Evolutionary conservation across 1,140 invertebrate genomes (phyloP).

Genomic region (Eumeta japonica): DNA sequence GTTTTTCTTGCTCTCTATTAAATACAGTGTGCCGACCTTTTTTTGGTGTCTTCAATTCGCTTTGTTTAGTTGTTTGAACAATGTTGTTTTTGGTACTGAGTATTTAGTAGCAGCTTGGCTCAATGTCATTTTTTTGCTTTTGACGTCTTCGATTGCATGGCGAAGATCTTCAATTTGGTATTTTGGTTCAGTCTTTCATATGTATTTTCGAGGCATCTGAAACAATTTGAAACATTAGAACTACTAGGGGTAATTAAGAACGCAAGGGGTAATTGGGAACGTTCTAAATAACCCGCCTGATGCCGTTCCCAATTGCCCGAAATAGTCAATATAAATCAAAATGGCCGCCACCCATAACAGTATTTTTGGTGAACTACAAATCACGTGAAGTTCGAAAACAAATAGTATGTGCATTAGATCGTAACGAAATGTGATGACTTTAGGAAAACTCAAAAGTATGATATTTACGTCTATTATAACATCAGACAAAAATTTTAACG

Average conservation of each 20-base stretch:
- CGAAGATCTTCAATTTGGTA: constrained; percentile 13
- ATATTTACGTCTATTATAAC: constrained; percentile 5
- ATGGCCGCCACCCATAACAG: constrained; percentile 7
- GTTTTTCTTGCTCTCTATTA: constrained; percentile 9
- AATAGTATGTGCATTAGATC: constrained; percentile 6
- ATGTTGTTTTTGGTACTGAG: constrained; percentile 16
- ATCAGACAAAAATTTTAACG: too few relatives aligned
- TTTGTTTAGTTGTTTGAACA: constrained; percentile 13
- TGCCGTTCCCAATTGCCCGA: constrained; percentile 9
- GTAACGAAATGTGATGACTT: constrained; percentile 8
- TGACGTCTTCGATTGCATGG: constrained; percentile 12
- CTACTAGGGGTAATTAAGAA: too few relatives aligned
- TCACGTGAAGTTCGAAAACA: constrained; percentile 7
- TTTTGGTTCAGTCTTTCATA: constrained; percentile 9
- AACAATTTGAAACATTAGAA: too few relatives aligned
- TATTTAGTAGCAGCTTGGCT: too few relatives aligned
- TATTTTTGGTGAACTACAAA: constrained; percentile 9
- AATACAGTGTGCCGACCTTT: too few relatives aligned
- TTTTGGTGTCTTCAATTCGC: constrained; percentile 7
- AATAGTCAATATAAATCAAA: constrained; percentile 9
- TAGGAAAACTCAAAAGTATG: constrained; percentile 8
- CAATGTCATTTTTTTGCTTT: constrained; percentile 12
- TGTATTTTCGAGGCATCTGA: constrained; percentile 16
- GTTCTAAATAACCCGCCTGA: constrained; percentile 7
- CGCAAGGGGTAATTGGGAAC: too few relatives aligned